These are phyloP conservation scores for Pachyramphus minor DNA, from an alignment of 2,113 vertebrate species.

Conservation along the genomic window DNA sequence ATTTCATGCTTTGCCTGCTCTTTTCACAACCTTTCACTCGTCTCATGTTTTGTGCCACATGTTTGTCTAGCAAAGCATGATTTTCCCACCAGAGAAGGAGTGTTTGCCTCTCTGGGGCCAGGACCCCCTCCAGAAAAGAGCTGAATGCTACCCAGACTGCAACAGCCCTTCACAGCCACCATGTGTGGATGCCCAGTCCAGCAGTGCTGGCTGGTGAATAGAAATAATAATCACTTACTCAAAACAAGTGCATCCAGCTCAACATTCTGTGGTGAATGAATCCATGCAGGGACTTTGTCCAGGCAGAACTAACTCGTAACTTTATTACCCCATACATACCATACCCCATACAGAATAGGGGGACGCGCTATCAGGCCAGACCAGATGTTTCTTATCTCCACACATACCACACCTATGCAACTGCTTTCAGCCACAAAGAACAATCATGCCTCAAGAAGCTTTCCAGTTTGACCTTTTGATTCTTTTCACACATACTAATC, in stretches of 20 bases:
- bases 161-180: not conserved
- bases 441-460: too few species aligned
- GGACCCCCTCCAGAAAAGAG: not conserved
- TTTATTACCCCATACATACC: too few species aligned
- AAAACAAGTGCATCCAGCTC: not conserved
- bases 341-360: too few species aligned
- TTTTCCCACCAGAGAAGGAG: not conserved
- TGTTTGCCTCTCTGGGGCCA: fast-evolving
- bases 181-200: not conserved
- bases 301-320: too few species aligned
- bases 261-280: too few species aligned
- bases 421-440: too few species aligned
- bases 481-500: too few species aligned
- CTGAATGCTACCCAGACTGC: fast-evolving
- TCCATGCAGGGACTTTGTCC: too few species aligned
- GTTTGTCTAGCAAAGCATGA: not conserved
- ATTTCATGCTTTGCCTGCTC: not conserved
- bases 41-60: not conserved
- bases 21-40: not conserved
- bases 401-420: too few species aligned
- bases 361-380: too few species aligned
- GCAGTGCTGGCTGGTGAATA: not conserved
- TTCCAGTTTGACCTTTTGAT: too few species aligned
- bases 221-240: not conserved
- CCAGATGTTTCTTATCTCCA: too few species aligned